A percentile compares a stretch with the other conserved stretches of the same genome.
Evolutionary conservation across 2,113 vertebrate species (phyloP).

Genomic region (Atlantisia rogersi): DNA sequence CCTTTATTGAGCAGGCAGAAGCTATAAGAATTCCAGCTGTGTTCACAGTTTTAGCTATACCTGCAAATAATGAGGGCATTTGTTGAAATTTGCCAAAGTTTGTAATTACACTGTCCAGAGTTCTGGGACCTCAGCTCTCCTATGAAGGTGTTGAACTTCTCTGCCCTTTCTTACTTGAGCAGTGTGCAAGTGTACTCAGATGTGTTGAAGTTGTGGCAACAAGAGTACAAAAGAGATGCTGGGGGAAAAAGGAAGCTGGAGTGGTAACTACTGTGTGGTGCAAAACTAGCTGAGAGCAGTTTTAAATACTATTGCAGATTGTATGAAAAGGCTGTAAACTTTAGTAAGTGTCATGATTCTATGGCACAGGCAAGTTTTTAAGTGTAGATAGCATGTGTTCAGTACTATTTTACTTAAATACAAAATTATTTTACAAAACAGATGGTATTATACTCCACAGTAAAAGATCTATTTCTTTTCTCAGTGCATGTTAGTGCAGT

Average conservation of each 20-base stretch:
- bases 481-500: not conserved
- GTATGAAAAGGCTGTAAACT: not conserved
- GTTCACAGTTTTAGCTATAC: not conserved
- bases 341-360: not conserved
- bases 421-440: not conserved
- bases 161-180: not conserved
- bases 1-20: not conserved
- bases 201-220: not conserved
- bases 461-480: not conserved
- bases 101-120: not conserved
- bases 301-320: not conserved
- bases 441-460: not conserved
- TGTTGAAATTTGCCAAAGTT: not conserved
- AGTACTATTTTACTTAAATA: not conserved
- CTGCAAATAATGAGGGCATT: not conserved
- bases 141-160: rapidly evolving
- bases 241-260: not conserved
- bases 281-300: not conserved
- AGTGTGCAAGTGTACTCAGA: rapidly evolving
- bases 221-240: not conserved
- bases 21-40: not conserved
- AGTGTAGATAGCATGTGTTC: not conserved
- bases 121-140: not conserved
- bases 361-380: not conserved
- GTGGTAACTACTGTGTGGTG: not conserved